Base-by-base conservation (phyloP, 2,797 vertebrate genomes). In the Taenioides sp. region DNA sequence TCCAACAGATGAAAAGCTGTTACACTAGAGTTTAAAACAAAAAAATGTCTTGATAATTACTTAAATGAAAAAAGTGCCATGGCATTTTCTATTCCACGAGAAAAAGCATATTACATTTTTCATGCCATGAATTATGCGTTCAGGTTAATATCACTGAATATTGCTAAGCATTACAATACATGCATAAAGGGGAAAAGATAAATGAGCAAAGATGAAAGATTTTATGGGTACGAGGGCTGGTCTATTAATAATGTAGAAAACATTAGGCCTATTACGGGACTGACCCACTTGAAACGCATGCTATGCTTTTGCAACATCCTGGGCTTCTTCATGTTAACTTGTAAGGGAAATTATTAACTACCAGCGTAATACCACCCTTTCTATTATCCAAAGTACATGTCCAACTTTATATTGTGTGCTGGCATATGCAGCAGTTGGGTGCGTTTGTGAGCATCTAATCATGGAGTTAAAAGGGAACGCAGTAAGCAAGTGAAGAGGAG, bases 181-280 rank as follows among this genome's bases (percentile, higher is more conserved):
- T 59, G 64, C 57, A 77, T 64, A 75, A 69, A 75, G 22, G 67
- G 70, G 61, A 66, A 59, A 66, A 69, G 67, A 86, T 80, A 87
- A 88, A 83, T 77, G 86, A 86, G 86, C 71, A 55, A 81, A 88
- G 88, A 91, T 90, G 84, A 91, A 90, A 88, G 81, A 86, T 84
- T 72, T 80, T 89, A 87, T 79, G 83, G 83, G 71, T 73, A 85
- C 80, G 81, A 87, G 81, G 83, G 72, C 58, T 70, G 79, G 11
- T 76, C 88, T 76, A 87, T 93, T 91, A 93, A 91, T 90, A 90
- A 91, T 93, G 81, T 84, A 91, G 85, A 87, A 86, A 87, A 87
- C 86, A 89, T 90, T 90, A 87, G 80, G 84, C 87, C 90, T 85
- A 87, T 90, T 90, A 89, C 67, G 58, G 75, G 55, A 83, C 73